These are phyloP conservation scores for Hemitrygon akajei DNA, from an alignment of 2,797 vertebrate genomes.

Conservation along the genomic window DNA sequence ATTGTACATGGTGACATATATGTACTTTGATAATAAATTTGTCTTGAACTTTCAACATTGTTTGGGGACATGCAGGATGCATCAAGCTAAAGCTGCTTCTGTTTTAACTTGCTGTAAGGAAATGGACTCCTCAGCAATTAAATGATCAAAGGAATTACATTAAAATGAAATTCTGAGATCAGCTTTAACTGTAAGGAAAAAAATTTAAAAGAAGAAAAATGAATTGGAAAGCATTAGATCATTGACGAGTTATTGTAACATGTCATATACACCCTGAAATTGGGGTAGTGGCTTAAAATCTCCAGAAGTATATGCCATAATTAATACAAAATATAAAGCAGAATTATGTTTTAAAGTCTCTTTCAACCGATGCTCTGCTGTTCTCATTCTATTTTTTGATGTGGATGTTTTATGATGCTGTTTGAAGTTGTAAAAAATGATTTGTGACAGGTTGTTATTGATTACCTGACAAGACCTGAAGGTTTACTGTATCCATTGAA, in stretches of 20 bases:
- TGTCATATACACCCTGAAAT: background rate
- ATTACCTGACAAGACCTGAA: background rate
- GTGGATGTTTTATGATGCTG: slow-evolving; percentile 7
- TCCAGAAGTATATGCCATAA: background rate
- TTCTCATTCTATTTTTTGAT: slow-evolving; percentile 17
- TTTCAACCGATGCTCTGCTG: background rate
- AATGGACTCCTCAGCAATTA: background rate
- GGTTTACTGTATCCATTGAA: background rate
- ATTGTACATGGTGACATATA: too few species aligned
- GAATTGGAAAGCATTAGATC: background rate
- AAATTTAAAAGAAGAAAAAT: background rate
- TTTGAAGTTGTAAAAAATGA: background rate
- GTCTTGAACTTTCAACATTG: too few species aligned
- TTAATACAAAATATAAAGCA: background rate
- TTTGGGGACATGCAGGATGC: too few species aligned
- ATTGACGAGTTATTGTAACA: background rate
- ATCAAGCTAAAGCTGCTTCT: background rate
- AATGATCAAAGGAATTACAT: background rate
- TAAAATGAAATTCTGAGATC: background rate
- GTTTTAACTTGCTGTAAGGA: background rate
- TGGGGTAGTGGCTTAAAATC: background rate
- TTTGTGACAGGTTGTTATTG: background rate
- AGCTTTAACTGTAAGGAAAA: background rate
- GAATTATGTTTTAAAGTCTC: background rate
- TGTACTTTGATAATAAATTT: too few species aligned